Evolutionary conservation across 2,888 invertebrate genomes (phyloP).

Genomic region (Sesia bembeciformis): DNA sequence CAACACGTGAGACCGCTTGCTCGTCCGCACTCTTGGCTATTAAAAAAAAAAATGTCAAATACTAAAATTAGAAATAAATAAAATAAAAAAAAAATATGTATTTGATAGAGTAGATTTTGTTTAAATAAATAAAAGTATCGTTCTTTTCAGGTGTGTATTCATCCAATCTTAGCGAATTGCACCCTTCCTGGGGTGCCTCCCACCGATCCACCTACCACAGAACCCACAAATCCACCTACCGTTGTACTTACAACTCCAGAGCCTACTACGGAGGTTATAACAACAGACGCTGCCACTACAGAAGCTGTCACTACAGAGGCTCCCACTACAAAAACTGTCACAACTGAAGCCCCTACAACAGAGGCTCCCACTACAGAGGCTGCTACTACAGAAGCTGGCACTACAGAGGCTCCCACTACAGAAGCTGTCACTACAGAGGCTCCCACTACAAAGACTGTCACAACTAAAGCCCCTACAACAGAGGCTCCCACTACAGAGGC

Average conservation of each 20-base stretch:
- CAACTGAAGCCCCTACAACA: slow-evolving; percentile 3
- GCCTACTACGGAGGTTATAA: slow-evolving; percentile 3
- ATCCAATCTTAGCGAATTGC: slow-evolving; percentile 26
- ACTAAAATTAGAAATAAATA: no score
- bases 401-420: slow-evolving; percentile 12
- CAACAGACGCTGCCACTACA: slow-evolving; percentile 12
- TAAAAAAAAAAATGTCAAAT: no score
- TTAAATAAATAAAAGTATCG: no score
- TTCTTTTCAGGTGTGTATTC: slow-evolving; percentile 29
- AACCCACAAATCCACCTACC: slow-evolving; percentile 1
- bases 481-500: slow-evolving; percentile 5
- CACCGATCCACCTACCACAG: slow-evolving; percentile 3
- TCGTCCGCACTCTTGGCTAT: no score
- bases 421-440: slow-evolving; percentile 9
- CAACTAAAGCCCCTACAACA: slow-evolving; percentile 4
- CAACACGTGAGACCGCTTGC: no score
- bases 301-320: slow-evolving; percentile 5
- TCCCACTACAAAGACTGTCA: slow-evolving; percentile 3
- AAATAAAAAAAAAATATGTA: no score
- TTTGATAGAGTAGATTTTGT: no score
- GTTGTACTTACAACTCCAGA: slow-evolving; percentile 2
- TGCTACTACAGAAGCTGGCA: slow-evolving; percentile 1
- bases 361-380: neutral
- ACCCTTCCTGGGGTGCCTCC: slow-evolving; percentile 17
- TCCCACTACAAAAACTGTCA: slow-evolving; percentile 2